Percentiles rank a stretch among this genome's conserved stretches.
These are phyloP conservation scores for Cheilosia impressa DNA, from an alignment of 2,888 invertebrate genomes.

Conservation along the genomic window DNA sequence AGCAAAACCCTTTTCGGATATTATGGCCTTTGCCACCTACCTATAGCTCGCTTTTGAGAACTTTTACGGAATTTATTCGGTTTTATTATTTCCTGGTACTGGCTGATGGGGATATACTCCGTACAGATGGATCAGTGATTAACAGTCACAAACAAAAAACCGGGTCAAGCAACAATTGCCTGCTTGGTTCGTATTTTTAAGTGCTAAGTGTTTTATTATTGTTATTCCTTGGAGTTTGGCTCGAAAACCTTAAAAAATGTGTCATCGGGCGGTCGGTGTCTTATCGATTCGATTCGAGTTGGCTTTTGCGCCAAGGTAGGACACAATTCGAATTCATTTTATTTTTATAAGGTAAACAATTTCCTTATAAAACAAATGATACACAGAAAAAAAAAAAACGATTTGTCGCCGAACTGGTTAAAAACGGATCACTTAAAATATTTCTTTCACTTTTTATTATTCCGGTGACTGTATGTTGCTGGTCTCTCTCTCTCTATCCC, in stretches of 20 bases:
- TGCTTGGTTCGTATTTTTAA: constrained; percentile 17
- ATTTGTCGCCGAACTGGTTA: constrained; percentile 25
- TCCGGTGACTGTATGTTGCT: neutral
- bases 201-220: constrained; percentile 30
- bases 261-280: constrained; percentile 9
- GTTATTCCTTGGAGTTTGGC: neutral
- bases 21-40: constrained; percentile 33
- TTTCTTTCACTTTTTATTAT: constrained; percentile 39
- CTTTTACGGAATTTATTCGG: constrained; percentile 14
- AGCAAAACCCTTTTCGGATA: constrained; percentile 20
- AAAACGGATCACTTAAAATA: constrained; percentile 14
- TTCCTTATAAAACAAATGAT: constrained; percentile 17
- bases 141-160: constrained; percentile 27
- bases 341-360: neutral
- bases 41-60: constrained; percentile 16
- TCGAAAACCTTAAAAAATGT: constrained; percentile 31
- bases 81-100: constrained; percentile 57
- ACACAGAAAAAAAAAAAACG: neutral
- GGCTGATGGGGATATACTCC: constrained; percentile 15
- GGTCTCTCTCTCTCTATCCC: constrained; percentile 5
- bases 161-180: constrained; percentile 47
- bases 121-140: constrained; percentile 43
- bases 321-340: neutral
- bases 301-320: too few species aligned
- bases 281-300: neutral